Conservation (phyloP, 2,888 invertebrate genomes). For the Temnothorax rugatulus region DNA sequence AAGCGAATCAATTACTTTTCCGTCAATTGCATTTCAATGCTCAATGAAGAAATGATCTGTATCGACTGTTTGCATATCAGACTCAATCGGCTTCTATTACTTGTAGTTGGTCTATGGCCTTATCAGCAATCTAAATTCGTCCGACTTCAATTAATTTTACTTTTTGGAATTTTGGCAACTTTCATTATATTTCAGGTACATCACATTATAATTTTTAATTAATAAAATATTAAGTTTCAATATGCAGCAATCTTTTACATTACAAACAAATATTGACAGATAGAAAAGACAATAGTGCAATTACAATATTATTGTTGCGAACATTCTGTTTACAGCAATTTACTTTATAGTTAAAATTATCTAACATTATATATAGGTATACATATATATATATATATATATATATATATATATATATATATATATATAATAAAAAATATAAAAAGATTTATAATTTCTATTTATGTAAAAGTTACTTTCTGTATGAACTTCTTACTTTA, state of each 20-base stretch:
- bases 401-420: no score
- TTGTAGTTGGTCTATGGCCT: constrained; percentile 16
- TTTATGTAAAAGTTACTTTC: not conserved
- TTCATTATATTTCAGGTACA: constrained; percentile 2
- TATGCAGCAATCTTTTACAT: no score
- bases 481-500: no score
- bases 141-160: not conserved
- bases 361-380: not conserved
- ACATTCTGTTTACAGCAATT: not conserved
- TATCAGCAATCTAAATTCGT: constrained; percentile 1
- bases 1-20: not conserved
- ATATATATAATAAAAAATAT: not conserved
- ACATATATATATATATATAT: not conserved
- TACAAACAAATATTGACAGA: no score
- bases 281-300: not conserved
- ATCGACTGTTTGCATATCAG: not conserved
- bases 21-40: not conserved
- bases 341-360: not conserved
- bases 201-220: not conserved
- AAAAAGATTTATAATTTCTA: not conserved
- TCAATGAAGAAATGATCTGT: constrained; percentile 13
- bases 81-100: constrained; percentile 5
- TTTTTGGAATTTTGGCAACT: not conserved
- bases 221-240: not conserved
- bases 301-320: not conserved